These are phyloP conservation scores for Cephus cinctus DNA, from an alignment of 1,140 invertebrate genomes.

Conservation along the genomic window DNA sequence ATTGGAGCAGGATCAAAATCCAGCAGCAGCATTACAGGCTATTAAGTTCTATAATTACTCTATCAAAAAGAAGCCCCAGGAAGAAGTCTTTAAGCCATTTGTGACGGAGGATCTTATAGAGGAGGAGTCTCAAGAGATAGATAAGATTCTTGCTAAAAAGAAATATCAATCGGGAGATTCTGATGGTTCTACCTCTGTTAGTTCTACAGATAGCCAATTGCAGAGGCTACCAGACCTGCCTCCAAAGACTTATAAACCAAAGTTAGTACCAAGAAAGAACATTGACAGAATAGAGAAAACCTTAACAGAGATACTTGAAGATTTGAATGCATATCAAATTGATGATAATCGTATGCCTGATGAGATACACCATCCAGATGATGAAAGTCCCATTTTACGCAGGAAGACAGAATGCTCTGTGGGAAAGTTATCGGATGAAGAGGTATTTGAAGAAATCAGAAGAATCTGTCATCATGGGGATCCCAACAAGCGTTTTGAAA, in stretches of 20 bases:
- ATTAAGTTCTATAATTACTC: slow-evolving; percentile 90
- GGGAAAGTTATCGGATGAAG: slow-evolving; percentile 70
- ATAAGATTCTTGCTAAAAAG: slow-evolving; percentile 70
- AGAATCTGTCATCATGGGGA: slow-evolving; percentile 75
- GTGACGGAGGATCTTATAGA: slow-evolving; percentile 75
- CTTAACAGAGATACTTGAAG: slow-evolving; percentile 54
- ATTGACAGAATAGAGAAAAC: slow-evolving; percentile 45
- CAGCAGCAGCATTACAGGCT: slow-evolving; percentile 85
- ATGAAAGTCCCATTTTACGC: slow-evolving; percentile 47
- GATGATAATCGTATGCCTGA: slow-evolving; percentile 23
- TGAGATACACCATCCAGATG: slow-evolving; percentile 16
- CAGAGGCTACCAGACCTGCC: slow-evolving; percentile 32
- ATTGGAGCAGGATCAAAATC: slow-evolving; percentile 88
- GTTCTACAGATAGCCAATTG: slow-evolving; percentile 33
- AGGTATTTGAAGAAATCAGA: slow-evolving; percentile 82
- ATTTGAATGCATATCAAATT: slow-evolving; percentile 32
- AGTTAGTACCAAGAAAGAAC: slow-evolving; percentile 45
- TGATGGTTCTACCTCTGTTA: slow-evolving; percentile 41
- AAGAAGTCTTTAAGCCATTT: slow-evolving; percentile 69
- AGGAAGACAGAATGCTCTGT: slow-evolving; percentile 54
- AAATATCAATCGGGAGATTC: slow-evolving; percentile 55
- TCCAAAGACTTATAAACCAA: slow-evolving; percentile 37
- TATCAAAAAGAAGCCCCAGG: slow-evolving; percentile 72
- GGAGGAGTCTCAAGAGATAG: slow-evolving; percentile 77
- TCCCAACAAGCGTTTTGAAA: slow-evolving; percentile 77